Evolutionary conservation across 2,797 vertebrate genomes (phyloP).

Genomic region (Catharus ustulatus): DNA sequence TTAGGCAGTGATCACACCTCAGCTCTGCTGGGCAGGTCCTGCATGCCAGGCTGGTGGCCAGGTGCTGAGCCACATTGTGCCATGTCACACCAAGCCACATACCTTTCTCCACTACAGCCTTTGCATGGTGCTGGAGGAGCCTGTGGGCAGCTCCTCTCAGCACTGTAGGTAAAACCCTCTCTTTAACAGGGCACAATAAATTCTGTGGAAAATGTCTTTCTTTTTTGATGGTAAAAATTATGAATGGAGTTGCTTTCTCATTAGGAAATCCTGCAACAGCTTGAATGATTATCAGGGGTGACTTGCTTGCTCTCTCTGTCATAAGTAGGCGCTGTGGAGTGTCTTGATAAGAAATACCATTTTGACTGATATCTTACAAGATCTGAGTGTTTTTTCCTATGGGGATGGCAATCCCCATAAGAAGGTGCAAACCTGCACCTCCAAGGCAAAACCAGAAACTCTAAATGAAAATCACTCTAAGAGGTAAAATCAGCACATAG

Average conservation of each 20-base stretch:
- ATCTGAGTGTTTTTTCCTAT: neutral
- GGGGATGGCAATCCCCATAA: neutral
- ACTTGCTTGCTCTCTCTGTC: fast-evolving
- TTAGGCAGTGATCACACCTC: neutral
- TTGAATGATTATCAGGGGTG: neutral
- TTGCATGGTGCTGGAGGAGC: fast-evolving
- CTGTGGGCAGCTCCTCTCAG: neutral
- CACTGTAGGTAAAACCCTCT: neutral
- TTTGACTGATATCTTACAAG: neutral
- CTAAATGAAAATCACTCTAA: neutral
- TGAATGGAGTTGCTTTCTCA: neutral
- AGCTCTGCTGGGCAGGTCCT: neutral
- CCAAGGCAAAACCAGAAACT: neutral
- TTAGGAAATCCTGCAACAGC: neutral
- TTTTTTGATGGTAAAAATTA: neutral
- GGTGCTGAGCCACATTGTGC: neutral
- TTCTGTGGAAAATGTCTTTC: neutral
- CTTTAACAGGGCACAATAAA: neutral
- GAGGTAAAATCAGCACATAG: neutral
- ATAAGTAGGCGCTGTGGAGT: neutral
- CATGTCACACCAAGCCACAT: fast-evolving
- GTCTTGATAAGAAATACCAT: neutral
- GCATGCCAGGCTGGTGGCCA: neutral
- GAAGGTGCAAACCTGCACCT: neutral
- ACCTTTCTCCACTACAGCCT: fast-evolving